Base-by-base conservation (phyloP, 2,797 vertebrate genomes). In the Chiloscyllium punctatum region DNA sequence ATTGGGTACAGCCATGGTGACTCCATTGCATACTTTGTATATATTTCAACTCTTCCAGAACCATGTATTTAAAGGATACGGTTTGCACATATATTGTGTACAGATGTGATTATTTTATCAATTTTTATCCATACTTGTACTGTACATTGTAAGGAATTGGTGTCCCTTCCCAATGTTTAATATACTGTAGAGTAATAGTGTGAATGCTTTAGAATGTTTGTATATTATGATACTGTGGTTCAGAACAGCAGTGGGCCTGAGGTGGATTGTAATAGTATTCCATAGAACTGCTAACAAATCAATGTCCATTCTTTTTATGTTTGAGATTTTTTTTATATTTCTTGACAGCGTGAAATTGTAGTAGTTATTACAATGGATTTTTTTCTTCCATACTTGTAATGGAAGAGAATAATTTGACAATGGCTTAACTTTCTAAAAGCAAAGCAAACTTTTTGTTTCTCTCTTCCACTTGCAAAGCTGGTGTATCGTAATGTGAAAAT, bases 11-110 rank as follows among this genome's bases (percentile, higher is more conserved):
- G 94, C 94, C 71, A n/a, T 95, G 71, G 94, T 33, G 94, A 96
- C 96, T 96, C 92, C 96, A 96, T 96, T 96, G 96, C 97, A 97
- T 97, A 97, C 97, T 97, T 97, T 99, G 98, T 99, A 99, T 97
- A 99, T 99, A 99, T 95, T 62, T 91, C 71, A 95, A 97, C 97
- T 97, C 97, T 98, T 98, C 97, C 97, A 97, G 97, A 97, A 97
- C 97, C 97, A 96, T 98, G 98, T 98, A 98, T 98, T 98, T 98
- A 97, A 97, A 98, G 98, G 98, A 96, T 97, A 97, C 97, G 97
- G 98, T 99, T 99, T 99, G 97, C 98, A 98, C 98, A 99, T 98
- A 97, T 97, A 98, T 98, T 98, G 98, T 99, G 98, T 99, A 98
- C 98, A 98, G 97, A 98, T 98, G 98, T 98, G 98, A 99, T 98